These are phyloP conservation scores for Elachura formosa DNA, from an alignment of 2,113 vertebrate genomes.

Conservation along the genomic window DNA sequence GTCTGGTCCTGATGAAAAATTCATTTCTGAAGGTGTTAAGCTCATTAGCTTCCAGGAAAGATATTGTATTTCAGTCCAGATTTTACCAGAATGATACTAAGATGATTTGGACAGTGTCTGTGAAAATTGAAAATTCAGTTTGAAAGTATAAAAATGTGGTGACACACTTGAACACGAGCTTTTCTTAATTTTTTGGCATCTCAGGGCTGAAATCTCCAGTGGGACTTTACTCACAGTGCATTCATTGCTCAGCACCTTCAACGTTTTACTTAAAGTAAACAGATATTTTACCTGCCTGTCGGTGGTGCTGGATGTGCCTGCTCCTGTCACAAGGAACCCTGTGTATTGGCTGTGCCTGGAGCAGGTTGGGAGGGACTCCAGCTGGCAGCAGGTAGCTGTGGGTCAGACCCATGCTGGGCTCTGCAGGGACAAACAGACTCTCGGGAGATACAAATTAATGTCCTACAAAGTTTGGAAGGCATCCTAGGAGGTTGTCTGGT, in stretches of 20 bases:
- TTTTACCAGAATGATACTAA: not conserved
- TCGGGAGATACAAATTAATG: not conserved
- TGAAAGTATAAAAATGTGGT: not conserved
- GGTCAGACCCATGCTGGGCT: not conserved
- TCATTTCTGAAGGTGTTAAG: not conserved
- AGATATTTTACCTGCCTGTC: not conserved
- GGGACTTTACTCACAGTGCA: rapidly evolving
- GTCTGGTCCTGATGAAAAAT: not conserved
- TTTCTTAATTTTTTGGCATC: not conserved
- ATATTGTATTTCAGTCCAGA: not conserved
- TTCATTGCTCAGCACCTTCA: not conserved
- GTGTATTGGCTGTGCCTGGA: rapidly evolving
- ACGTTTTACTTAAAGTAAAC: not conserved
- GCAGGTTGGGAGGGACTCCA: not conserved
- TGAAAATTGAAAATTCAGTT: not conserved
- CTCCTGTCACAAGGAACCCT: rapidly evolving
- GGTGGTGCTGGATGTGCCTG: not conserved
- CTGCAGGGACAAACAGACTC: not conserved
- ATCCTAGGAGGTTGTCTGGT: not conserved
- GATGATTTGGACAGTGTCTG: not conserved
- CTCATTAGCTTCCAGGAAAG: not conserved
- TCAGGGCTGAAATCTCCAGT: not conserved
- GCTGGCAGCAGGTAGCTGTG: not conserved
- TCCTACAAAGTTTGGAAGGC: not conserved
- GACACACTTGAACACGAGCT: not conserved